Evolutionary conservation across 2,797 vertebrate species (phyloP).

Genomic region (Leptodactylus fallax): DNA sequence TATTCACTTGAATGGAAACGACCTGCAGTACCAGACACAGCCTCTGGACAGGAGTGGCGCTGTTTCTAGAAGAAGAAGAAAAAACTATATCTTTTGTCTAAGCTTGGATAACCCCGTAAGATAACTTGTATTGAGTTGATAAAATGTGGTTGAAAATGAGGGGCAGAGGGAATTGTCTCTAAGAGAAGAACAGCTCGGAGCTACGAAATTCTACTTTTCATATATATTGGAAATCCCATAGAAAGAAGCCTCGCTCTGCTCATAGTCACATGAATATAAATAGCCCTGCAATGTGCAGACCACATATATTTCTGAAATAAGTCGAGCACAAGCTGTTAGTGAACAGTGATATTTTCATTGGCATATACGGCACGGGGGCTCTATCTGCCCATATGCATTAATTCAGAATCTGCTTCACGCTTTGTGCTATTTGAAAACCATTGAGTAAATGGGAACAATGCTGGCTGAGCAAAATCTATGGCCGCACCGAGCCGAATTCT

Average conservation of each 20-base stretch:
- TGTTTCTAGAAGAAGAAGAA: neutral
- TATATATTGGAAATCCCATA: neutral
- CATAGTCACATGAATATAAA: slow-evolving; percentile 24
- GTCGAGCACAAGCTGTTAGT: slow-evolving; percentile 38
- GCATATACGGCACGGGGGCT: neutral
- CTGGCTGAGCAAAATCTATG: neutral
- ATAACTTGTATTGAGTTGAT: neutral
- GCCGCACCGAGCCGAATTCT: neutral
- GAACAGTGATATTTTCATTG: neutral
- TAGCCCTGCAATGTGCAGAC: slow-evolving; percentile 28
- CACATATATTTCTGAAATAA: slow-evolving; percentile 25
- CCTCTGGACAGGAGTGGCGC: neutral
- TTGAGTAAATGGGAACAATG: slow-evolving; percentile 34
- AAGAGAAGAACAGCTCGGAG: neutral
- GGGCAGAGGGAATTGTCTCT: neutral
- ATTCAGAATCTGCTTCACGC: slow-evolving; percentile 29
- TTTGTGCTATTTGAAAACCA: slow-evolving; percentile 17
- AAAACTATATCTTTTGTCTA: too few relatives aligned
- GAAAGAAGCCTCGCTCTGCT: neutral
- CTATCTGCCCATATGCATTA: slow-evolving; percentile 38
- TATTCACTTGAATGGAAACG: neutral
- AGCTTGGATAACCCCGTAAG: neutral
- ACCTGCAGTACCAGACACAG: neutral
- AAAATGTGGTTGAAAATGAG: neutral
- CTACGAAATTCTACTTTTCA: neutral